Evolutionary conservation across 2,113 vertebrate genomes (phyloP), one percentile per base, ranked within the genome.

Genomic region (Muscicapa adusta): DNA sequence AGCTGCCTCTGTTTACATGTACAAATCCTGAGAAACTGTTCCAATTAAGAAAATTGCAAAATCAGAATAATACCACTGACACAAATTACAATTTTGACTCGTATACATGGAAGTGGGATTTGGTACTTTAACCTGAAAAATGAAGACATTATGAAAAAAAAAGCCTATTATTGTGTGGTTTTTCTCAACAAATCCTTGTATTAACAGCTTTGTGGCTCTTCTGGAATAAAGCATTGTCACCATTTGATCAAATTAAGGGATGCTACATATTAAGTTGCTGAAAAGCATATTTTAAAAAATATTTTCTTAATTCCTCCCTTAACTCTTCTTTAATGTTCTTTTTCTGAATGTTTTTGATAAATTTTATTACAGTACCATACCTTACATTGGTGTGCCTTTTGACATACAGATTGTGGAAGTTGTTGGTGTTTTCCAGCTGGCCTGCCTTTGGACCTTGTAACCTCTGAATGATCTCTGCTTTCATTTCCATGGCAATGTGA

Each of bases 401-500:
- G 84, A 99, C 99, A 28, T 99, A 99, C 60, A 99, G 98, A 92
- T 99, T 99, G 97, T 99, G 99, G 89, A 99, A 99, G 97, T 99
- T 99, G 98, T 99, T 99, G 81, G 99, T 99, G 96, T 99, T 99
- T 92, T 99, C 99, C 90, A 99, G 98, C 65, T 99, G 99, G 51
- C 99, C 99, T 36, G 99, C 99, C 67, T 99, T 99, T 34, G 99
- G 99, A 62, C 99, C 99, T 94, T 99, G 99, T 38, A 99, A 97
- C 88, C 99, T 98, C 97, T 99, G 99, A 94, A 99, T 99, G 96
- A 99, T 99, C 98, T 99, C 99, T 7, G 99, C 99, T 91, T 99
- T 99, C 99, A 99, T 99, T 83, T 99, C 99, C 95, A 99, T 98
- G 82, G 99, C 99, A 33, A 99, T 99, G 96, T 99, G 99, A 75